Percentiles rank a stretch among this genome's conserved stretches.
Evolutionary conservation across 1,140 invertebrate genomes (phyloP).

Genomic region (Centruroides vittatus): DNA sequence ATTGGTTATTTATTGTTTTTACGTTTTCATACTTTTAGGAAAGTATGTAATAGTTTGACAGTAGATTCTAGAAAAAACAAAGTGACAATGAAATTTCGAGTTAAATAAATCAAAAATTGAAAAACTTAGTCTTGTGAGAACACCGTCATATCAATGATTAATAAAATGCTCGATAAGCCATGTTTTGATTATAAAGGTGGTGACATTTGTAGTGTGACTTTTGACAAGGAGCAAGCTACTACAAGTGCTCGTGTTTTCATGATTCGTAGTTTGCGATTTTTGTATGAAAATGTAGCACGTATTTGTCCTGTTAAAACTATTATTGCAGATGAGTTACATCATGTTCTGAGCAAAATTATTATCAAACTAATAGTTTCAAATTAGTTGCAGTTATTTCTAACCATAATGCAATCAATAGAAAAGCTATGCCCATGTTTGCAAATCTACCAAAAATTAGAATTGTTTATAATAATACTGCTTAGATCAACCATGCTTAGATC

Average conservation of each 20-base stretch:
- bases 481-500: not conserved
- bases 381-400: slow-evolving; percentile 10
- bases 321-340: slow-evolving; percentile 1
- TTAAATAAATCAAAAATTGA: not conserved
- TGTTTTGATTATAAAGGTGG: slow-evolving; percentile 17
- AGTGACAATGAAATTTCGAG: not conserved
- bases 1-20: too few species aligned
- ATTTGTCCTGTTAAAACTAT: slow-evolving; percentile 9
- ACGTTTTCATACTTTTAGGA: too few species aligned
- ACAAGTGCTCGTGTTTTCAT: slow-evolving; percentile 17
- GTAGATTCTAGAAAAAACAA: too few species aligned
- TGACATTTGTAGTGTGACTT: slow-evolving; percentile 14
- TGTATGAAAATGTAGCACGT: slow-evolving; percentile 13
- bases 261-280: slow-evolving; percentile 9
- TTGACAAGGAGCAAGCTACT: slow-evolving; percentile 9
- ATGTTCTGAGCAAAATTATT: slow-evolving; percentile 8
- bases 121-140: not conserved
- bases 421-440: slow-evolving; percentile 11
- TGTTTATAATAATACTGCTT: not conserved
- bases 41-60: too few species aligned
- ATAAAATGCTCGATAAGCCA: slow-evolving; percentile 18
- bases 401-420: slow-evolving; percentile 17
- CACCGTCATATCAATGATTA: slow-evolving; percentile 8
- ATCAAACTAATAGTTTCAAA: slow-evolving; percentile 6
- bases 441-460: not conserved